Base-by-base conservation (phyloP, 2,113 vertebrate species). In the Pipa parva region DNA sequence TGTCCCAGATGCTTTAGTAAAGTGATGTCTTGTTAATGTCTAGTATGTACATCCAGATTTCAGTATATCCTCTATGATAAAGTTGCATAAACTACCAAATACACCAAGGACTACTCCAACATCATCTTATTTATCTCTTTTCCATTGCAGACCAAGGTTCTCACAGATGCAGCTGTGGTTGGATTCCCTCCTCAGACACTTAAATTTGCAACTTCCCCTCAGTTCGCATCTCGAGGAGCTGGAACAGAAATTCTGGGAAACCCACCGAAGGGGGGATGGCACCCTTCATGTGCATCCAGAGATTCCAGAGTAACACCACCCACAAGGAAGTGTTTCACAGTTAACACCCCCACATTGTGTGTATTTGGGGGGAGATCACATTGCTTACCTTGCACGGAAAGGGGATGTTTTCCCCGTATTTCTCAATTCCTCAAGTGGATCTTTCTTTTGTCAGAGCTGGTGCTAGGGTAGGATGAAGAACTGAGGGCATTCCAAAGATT, bases 91-190 rank as follows among this genome's bases (percentile, higher is more conserved):
- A 7, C 6, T 33, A 33, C 31, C n/a, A n/a, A n/a, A n/a, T n/a
- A n/a, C n/a, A n/a, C n/a, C n/a, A n/a, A n/a, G n/a, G n/a, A n/a
- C n/a, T n/a, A n/a, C n/a, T 24, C 12, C 46, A 0, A 0, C 59
- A 42, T 73, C 45, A 7, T 20, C 46, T 22, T 52, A 52, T 51
- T 12, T 28, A 39, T 20, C 9, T 13, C n/a, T 31, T 7, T 59
- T 29, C 3, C 75, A 0, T 0, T 36, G 13, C 72, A 99, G 96
- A 67, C 95, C 94, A 0, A 84, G 91, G 46, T 99, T 99, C 59
- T 50, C 84, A 59, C 95, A 92, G 81, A 85, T 99, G 83, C 92
- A 94, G 63, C 92, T 92, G 72, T 99, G 94, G 95, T 80, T 98
- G 76, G 90, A 95, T 75, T 90, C 90, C 52, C 90, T 97, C 22